Conservation (phyloP, 2,113 vertebrate species). For the Litocranius walleri region DNA sequence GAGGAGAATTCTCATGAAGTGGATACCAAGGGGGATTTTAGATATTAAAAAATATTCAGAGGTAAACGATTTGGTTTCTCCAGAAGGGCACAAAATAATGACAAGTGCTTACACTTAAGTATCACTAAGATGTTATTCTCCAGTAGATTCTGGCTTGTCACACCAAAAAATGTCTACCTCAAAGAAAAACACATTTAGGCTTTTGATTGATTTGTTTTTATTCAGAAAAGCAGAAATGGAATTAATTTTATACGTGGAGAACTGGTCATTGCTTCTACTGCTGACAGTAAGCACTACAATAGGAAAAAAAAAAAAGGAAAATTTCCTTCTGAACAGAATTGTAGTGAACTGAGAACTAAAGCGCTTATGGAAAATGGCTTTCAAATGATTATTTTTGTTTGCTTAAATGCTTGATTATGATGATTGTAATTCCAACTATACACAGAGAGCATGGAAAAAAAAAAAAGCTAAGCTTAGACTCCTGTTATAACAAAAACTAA, state of each 20-base stretch:
- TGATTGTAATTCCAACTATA: conserved; percentile 43
- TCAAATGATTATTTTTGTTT: conserved; percentile 70
- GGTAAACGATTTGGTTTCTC: not conserved
- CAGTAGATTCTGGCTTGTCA: not conserved
- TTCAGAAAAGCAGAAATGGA: conserved; percentile 46
- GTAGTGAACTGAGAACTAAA: conserved; percentile 37
- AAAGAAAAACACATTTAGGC: not conserved
- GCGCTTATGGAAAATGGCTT: conserved; percentile 60
- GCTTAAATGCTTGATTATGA: conserved; percentile 64
- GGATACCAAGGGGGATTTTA: not conserved
- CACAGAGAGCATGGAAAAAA: not conserved
- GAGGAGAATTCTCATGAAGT: not conserved
- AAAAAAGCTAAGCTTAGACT: conserved; percentile 17
- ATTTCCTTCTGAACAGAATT: conserved; percentile 33
- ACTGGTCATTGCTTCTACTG: conserved; percentile 13
- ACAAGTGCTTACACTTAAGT: not conserved
- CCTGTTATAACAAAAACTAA: conserved; percentile 18
- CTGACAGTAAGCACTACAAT: conserved; percentile 46
- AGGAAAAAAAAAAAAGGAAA: conserved; percentile 43
- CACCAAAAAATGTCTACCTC: not conserved
- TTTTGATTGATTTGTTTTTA: conserved; percentile 58
- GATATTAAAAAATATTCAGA: not conserved
- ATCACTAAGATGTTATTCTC: not conserved
- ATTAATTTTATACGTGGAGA: conserved; percentile 50
- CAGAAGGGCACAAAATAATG: not conserved